Evolutionary conservation across 2,113 vertebrate species (phyloP), one percentile per base, ranked within the genome.

Genomic region (Atractosteus spatula): DNA sequence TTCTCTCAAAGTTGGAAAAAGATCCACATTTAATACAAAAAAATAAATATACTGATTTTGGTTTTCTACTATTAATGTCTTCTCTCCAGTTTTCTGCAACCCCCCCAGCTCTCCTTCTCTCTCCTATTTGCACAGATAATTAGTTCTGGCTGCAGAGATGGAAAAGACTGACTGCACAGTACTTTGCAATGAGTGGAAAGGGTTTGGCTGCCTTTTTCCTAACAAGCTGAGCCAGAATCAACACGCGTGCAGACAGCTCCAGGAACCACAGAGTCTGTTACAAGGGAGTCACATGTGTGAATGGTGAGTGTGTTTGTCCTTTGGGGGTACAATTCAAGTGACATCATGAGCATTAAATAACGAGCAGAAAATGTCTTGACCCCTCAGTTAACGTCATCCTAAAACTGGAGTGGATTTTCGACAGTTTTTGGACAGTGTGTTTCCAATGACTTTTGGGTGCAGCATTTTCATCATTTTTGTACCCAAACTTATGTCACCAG

Each of bases 81-180:
- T 17, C 51, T 55, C 3, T 55, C 29, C 17, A 12, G 5, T 45
- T 67, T 13, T 51, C 47, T 10, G 5, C 47, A 51, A 5, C 47
- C 54, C 29, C 54, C 0, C 44, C 8, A 41, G 7, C 44, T 29
- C 43, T 42, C 11, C 10, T 12, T 13, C 56, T 43, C 7, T 70
- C 42, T 42, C 11, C 29, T 10, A 55, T 42, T 57, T 42, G 12
- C 54, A 57, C 29, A 1, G 55, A 44, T 62, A 47, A 62, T 70
- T 12, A 45, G n/a, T 62, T 51, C 59, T 62, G 55, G n/a, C 69
- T 56, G 69, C 16, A 70, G 56, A 62, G 45, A 10, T 70, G 42
- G 56, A 70, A 70, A 62, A 47, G 62, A 17, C 43, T 8, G 43
- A 57, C 56, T 45, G 4, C 41, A 51, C 16, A 41, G 17, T 47